These are phyloP conservation scores for Drosophila lutescens DNA, from an alignment of 2,888 invertebrate species.

Conservation along the genomic window DNA sequence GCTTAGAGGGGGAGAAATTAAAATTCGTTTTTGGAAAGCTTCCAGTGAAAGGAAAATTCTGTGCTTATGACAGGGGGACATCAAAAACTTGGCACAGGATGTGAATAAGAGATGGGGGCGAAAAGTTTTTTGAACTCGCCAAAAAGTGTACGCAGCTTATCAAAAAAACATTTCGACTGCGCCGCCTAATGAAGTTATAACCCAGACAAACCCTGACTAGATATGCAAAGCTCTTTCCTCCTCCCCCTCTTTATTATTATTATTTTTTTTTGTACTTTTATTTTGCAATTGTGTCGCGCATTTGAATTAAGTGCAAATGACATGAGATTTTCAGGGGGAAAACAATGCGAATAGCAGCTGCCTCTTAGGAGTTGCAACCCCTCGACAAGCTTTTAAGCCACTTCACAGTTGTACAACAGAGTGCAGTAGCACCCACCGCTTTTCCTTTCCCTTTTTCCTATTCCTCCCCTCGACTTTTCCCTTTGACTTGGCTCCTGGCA, in stretches of 20 bases:
- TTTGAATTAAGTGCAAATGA: conserved; percentile 85
- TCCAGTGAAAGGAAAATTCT: conserved; percentile 44
- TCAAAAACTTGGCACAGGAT: conserved; percentile 16
- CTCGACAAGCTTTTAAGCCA: conserved; percentile 71
- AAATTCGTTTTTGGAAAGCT: conserved; percentile 20
- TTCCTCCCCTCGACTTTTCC: conserved; percentile 11
- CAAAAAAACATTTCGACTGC: conserved; percentile 38
- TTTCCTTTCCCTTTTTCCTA: background rate
- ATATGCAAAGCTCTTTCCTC: conserved; percentile 32
- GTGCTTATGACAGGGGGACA: conserved; percentile 38
- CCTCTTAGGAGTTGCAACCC: conserved; percentile 36
- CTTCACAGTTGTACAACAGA: conserved; percentile 50
- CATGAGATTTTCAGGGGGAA: conserved; percentile 74
- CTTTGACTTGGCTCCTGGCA: conserved; percentile 49
- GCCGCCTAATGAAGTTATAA: conserved; percentile 48
- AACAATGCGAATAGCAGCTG: conserved; percentile 53
- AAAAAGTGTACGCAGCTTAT: conserved; percentile 24
- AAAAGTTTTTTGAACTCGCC: conserved; percentile 34
- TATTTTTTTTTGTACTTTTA: conserved; percentile 36
- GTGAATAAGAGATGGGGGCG: background rate
- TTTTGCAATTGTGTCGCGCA: conserved; percentile 83
- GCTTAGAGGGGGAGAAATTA: conserved; percentile 31
- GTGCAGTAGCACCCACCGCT: conserved; percentile 10
- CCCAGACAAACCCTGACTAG: conserved; percentile 33
- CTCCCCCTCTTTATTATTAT: background rate